These are phyloP conservation scores for Jacana jacana DNA, from an alignment of 2,113 vertebrate species.

Conservation along the genomic window DNA sequence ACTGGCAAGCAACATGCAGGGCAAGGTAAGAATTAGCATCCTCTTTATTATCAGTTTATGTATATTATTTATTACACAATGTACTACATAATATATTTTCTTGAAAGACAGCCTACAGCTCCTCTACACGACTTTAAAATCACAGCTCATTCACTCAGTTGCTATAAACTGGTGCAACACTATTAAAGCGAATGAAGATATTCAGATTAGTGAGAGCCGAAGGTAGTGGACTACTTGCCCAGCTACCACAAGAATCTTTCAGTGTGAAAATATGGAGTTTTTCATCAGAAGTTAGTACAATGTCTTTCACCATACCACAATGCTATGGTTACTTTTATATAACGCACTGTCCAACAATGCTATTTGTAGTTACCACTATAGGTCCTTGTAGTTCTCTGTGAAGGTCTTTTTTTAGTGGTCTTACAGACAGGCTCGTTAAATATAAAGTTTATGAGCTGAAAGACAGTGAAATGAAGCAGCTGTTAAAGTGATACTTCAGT, in stretches of 20 bases:
- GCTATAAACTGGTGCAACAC: neutral
- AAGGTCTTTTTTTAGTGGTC: constrained; percentile 60
- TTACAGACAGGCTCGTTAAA: constrained; percentile 44
- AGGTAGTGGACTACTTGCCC: neutral
- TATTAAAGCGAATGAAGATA: neutral
- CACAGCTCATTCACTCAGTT: neutral
- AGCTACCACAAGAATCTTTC: neutral
- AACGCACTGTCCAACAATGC: neutral
- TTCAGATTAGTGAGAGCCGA: neutral
- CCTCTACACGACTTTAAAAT: neutral
- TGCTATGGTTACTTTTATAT: neutral
- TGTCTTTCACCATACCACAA: neutral
- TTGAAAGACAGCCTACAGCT: neutral
- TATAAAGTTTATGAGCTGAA: constrained; percentile 54
- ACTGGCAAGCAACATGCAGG: neutral
- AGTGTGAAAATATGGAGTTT: neutral
- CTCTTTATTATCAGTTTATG: neutral
- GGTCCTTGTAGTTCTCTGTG: constrained; percentile 22
- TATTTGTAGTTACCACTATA: constrained; percentile 8
- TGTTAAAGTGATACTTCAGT: constrained; percentile 51
- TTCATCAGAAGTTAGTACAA: neutral
- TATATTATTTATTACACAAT: neutral
- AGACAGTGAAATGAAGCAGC: constrained; percentile 56
- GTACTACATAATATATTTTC: neutral
- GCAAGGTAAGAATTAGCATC: neutral